A percentile compares a stretch with the other conserved stretches of the same genome.
These are phyloP conservation scores for Gulo gulo DNA, from an alignment of 2,113 vertebrate genomes.

Conservation along the genomic window DNA sequence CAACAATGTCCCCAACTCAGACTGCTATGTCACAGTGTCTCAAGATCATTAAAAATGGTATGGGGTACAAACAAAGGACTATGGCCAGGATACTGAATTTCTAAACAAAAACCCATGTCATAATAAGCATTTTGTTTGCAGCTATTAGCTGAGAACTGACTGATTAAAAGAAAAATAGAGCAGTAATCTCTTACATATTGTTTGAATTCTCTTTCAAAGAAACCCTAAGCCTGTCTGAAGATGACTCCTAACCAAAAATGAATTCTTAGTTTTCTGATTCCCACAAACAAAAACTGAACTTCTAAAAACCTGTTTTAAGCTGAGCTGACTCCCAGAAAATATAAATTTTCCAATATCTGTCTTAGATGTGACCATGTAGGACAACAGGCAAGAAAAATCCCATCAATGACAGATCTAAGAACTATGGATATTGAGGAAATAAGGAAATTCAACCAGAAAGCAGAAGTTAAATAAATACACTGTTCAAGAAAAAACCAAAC, in stretches of 20 bases:
- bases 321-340: neutral
- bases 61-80: neutral
- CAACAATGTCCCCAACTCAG: neutral
- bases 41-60: neutral
- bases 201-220: neutral
- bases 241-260: neutral
- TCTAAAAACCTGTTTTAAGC: neutral
- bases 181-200: neutral
- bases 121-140: neutral
- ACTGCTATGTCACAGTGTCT: fast-evolving
- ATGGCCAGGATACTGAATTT: neutral
- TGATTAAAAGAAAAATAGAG: neutral
- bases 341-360: neutral
- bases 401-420: neutral
- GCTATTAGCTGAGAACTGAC: neutral
- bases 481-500: neutral
- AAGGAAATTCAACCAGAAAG: neutral
- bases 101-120: neutral
- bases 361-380: neutral
- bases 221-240: neutral
- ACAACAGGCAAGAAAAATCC: neutral
- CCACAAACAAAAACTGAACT: neutral
- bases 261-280: neutral
- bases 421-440: neutral
- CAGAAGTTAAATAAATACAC: neutral